Percentiles rank a stretch among this genome's conserved stretches.
Conservation (phyloP, 2,888 invertebrate species). For the Pheosia tremula region DNA sequence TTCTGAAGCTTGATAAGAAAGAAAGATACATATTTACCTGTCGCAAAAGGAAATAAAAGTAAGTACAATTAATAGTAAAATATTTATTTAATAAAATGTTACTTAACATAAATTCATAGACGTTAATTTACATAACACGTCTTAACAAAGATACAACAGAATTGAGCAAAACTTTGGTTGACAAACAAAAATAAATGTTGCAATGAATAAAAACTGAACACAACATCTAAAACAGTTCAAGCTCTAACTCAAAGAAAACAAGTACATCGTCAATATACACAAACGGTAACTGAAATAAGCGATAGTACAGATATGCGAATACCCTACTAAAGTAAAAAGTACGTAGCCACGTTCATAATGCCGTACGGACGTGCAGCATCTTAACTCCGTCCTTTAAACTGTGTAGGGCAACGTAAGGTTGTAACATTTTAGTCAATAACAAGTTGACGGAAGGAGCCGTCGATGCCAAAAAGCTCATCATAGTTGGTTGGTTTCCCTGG, state of each 20-base stretch:
- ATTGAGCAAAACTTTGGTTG: constrained; percentile 74
- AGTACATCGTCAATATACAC: constrained; percentile 33
- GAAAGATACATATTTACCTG: too few species aligned
- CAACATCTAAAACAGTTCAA: constrained; percentile 16
- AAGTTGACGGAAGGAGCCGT: constrained; percentile 94
- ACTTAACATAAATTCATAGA: constrained; percentile 49
- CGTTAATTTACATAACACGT: constrained; percentile 41
- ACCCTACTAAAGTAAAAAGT: constrained; percentile 40
- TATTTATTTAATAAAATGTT: constrained; percentile 55
- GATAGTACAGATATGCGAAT: constrained; percentile 51
- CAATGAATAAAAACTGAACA: constrained; percentile 27
- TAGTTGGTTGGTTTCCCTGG: constrained; percentile 94
- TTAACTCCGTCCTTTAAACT: constrained; percentile 28
- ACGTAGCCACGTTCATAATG: neutral
- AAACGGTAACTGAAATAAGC: constrained; percentile 62
- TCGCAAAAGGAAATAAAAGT: constrained; percentile 14
- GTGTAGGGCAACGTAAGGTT: constrained; percentile 15
- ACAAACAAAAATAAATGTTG: constrained; percentile 47
- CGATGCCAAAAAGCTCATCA: constrained; percentile 94
- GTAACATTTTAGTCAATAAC: constrained; percentile 87
- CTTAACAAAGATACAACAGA: constrained; percentile 45
- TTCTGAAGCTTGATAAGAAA: too few species aligned
- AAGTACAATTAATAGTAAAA: constrained; percentile 15
- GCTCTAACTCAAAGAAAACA: constrained; percentile 17
- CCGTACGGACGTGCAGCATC: neutral